Conservation (phyloP, 2,888 invertebrate species). For the Dendrolimus houi region DNA sequence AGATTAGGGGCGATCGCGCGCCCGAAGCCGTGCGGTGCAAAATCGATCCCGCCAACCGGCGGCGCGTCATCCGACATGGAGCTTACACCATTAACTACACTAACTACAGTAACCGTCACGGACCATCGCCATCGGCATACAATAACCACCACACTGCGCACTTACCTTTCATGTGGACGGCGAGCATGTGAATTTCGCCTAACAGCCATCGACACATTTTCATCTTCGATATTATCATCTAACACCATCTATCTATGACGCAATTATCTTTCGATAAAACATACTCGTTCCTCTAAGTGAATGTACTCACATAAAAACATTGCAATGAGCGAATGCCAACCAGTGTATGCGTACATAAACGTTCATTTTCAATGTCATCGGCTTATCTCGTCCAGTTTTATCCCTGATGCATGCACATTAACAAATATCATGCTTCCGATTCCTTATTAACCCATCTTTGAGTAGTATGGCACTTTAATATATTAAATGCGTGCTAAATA, state of each 20-base stretch:
- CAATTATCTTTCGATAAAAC: background rate
- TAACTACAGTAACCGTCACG: conserved; percentile 61
- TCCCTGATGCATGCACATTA: conserved; percentile 57
- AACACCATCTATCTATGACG: background rate
- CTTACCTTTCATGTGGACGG: conserved; percentile 32
- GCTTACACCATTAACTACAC: conserved; percentile 75
- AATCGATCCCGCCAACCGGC: conserved; percentile 65
- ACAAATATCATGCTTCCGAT: conserved; percentile 38
- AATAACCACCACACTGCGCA: conserved; percentile 45
- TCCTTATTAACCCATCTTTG: conserved; percentile 58
- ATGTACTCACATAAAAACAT: background rate
- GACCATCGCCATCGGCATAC: conserved; percentile 27
- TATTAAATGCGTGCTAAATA: conserved; percentile 47
- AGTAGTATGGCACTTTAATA: conserved; percentile 74
- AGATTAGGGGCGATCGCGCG: conserved; percentile 28
- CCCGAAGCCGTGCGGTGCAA: conserved; percentile 68
- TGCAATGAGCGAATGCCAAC: background rate
- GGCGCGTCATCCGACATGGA: conserved; percentile 60
- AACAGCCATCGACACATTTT: conserved; percentile 17
- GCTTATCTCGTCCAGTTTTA: conserved; percentile 30
- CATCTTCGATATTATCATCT: conserved; percentile 2
- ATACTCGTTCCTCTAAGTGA: background rate
- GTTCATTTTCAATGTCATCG: conserved; percentile 6
- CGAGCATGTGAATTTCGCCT: conserved; percentile 21
- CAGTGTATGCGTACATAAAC: background rate